A percentile compares a stretch with the other conserved stretches of the same genome.
These are phyloP conservation scores for Indicator indicator DNA, from an alignment of 2,113 vertebrate genomes.

Conservation along the genomic window DNA sequence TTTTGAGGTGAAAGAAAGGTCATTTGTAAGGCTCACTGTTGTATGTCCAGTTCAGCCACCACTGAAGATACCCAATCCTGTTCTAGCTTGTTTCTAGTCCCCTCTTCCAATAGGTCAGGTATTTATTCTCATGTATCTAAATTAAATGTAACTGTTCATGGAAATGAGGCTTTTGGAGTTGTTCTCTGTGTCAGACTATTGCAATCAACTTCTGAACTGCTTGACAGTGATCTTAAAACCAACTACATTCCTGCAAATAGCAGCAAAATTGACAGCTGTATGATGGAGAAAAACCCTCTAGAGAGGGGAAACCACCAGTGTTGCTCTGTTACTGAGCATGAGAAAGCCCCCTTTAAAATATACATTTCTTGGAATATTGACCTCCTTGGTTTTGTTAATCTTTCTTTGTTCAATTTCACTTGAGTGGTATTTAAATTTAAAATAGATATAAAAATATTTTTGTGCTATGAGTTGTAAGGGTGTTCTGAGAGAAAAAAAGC, in stretches of 20 bases:
- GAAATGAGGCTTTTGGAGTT: not conserved
- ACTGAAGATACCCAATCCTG: not conserved
- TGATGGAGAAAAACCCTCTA: not conserved
- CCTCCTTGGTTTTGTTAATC: not conserved
- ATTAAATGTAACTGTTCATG: not conserved
- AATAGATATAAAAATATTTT: not conserved
- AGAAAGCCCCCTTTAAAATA: not conserved
- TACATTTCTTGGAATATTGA: not conserved
- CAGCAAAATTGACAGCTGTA: not conserved
- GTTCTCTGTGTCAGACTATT: not conserved
- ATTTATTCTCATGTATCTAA: not conserved
- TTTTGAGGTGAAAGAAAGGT: not conserved
- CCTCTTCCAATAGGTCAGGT: not conserved
- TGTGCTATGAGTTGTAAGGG: not conserved
- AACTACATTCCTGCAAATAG: not conserved
- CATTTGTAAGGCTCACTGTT: not conserved
- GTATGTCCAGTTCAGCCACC: not conserved
- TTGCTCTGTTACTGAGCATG: not conserved
- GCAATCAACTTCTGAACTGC: not conserved
- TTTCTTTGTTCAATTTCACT: conserved; percentile 6
- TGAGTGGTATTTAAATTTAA: not conserved
- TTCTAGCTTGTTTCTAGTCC: not conserved
- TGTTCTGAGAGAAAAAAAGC: not conserved
- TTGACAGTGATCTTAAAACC: not conserved
- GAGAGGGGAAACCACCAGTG: not conserved